Conservation (phyloP, 2,888 invertebrate species). For the Agrilus cyanescens region DNA sequence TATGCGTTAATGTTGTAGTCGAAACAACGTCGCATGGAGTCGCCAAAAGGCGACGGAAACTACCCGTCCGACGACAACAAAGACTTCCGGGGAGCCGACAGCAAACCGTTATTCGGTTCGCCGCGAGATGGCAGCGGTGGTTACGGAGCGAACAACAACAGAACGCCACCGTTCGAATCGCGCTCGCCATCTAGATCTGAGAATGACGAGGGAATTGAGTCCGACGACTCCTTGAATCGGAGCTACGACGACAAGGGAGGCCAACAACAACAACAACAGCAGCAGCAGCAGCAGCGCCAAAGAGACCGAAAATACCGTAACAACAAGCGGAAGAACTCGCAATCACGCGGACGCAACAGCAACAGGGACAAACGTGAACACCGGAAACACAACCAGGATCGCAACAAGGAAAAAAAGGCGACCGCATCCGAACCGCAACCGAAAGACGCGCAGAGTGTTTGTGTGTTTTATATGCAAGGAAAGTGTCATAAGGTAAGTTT, state of each 20-base stretch:
- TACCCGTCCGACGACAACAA: constrained; percentile 48
- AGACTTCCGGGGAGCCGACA: constrained; percentile 54
- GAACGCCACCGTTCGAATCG: not conserved
- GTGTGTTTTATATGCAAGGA: constrained; percentile 79
- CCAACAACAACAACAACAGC: constrained; percentile 3
- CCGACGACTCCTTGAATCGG: constrained; percentile 38
- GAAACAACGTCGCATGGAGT: constrained; percentile 42
- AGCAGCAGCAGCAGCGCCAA: not conserved
- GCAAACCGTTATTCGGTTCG: too few relatives aligned
- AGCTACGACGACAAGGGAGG: constrained; percentile 15
- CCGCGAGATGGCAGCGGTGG: too few relatives aligned
- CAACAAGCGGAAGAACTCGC: constrained; percentile 8
- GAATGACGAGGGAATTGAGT: constrained; percentile 42
- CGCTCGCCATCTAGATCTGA: constrained; percentile 25
- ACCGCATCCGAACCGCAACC: constrained; percentile 37
- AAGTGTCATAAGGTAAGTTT: constrained; percentile 60
- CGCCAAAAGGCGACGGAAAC: constrained; percentile 37
- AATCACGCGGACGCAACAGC: constrained; percentile 9
- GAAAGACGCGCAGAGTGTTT: constrained; percentile 61
- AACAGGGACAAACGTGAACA: constrained; percentile 3
- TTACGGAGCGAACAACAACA: not conserved
- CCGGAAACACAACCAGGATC: constrained; percentile 16
- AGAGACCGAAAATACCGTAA: constrained; percentile 12
- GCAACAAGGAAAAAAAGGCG: constrained; percentile 21
- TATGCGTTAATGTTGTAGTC: constrained; percentile 23